Conservation (phyloP, 2,113 vertebrate species). For the Rostratula benghalensis region DNA sequence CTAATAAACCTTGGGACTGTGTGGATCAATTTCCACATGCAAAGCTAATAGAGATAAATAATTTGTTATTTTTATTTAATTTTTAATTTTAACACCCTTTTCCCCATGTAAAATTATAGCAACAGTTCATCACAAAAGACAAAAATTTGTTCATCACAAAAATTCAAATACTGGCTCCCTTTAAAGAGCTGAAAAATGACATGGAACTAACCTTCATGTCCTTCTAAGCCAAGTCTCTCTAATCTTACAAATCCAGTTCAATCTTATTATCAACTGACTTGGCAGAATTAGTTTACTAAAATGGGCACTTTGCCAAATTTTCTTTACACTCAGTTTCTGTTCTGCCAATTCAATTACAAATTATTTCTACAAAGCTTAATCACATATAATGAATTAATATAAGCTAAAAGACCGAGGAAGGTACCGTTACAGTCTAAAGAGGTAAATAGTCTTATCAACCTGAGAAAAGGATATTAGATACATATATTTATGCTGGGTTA, state of each 20-base stretch:
- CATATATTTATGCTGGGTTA: background rate
- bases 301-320: background rate
- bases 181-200: background rate
- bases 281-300: slow-evolving; percentile 22
- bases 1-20: background rate
- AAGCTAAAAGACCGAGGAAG: background rate
- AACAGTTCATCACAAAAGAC: background rate
- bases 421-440: background rate
- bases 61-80: background rate
- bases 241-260: slow-evolving; percentile 43
- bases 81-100: background rate
- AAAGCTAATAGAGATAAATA: background rate
- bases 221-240: slow-evolving; percentile 4
- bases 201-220: background rate
- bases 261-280: slow-evolving; percentile 42
- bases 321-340: background rate
- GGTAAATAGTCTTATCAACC: background rate
- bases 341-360: background rate
- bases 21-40: background rate
- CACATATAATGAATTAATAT: background rate
- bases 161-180: background rate
- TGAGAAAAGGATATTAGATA: background rate
- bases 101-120: background rate
- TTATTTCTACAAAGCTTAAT: background rate
- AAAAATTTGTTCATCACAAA: background rate